Percentiles rank a stretch among this genome's conserved stretches.
These are phyloP conservation scores for Umimayanthus kanabou DNA, from an alignment of 92 coral and sea anemone genomes.

Conservation along the genomic window DNA sequence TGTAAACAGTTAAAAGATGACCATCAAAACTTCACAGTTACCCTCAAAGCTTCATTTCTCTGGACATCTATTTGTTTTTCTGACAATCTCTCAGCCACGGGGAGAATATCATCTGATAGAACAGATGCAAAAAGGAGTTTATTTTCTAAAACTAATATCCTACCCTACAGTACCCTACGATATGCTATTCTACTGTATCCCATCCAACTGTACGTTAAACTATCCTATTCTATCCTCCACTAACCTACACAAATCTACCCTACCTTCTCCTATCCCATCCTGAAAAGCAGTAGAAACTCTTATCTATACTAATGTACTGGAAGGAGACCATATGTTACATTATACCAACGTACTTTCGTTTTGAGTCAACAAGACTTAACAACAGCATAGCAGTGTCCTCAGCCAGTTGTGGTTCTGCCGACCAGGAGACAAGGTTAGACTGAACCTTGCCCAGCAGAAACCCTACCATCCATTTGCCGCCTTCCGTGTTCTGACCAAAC, in stretches of 20 bases:
- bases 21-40: too few species aligned
- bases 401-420: slow-evolving; percentile 81
- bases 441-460: slow-evolving; percentile 84
- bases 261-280: neutral
- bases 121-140: too few species aligned
- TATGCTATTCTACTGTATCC: neutral
- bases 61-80: too few species aligned
- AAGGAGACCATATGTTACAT: neutral
- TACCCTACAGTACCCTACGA: neutral
- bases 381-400: slow-evolving; percentile 87
- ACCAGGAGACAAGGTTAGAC: slow-evolving; percentile 86
- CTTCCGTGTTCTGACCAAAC: slow-evolving; percentile 81
- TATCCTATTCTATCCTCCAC: too few species aligned
- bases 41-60: too few species aligned
- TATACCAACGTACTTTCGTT: slow-evolving; percentile 63
- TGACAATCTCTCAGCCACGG: too few species aligned
- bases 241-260: too few species aligned
- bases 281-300: neutral
- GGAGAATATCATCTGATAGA: too few species aligned
- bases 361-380: slow-evolving; percentile 79
- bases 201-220: neutral
- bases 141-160: too few species aligned
- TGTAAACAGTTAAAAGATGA: too few species aligned
- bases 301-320: neutral
- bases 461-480: slow-evolving; percentile 84